A percentile compares a stretch with the other conserved stretches of the same genome.
Conservation (phyloP, 2,888 invertebrate species). For the Nebria salina region DNA sequence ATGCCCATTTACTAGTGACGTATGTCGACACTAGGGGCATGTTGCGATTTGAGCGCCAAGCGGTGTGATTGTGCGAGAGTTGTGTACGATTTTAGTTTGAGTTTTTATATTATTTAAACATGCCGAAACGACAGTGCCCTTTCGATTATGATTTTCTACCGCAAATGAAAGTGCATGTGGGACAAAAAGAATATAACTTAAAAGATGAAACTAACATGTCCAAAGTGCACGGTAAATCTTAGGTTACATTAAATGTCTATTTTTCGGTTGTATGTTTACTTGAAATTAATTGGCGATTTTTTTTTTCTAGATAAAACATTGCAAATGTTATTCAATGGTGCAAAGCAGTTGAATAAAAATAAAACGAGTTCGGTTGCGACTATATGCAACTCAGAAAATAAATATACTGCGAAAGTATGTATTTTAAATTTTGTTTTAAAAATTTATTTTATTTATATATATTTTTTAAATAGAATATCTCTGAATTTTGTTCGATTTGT, state of each 20-base stretch:
- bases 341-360: conserved; percentile 43
- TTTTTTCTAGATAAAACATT: conserved; percentile 49
- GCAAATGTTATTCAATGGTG: conserved; percentile 49
- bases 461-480: conserved; percentile 32
- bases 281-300: background rate
- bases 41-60: background rate
- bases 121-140: conserved; percentile 52
- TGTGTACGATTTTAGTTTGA: background rate
- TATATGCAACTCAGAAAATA: conserved; percentile 20
- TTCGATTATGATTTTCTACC: conserved; percentile 49
- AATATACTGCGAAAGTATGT: conserved; percentile 26
- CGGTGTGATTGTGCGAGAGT: background rate
- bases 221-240: conserved; percentile 50
- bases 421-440: background rate
- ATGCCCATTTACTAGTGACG: background rate
- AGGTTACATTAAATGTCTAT: conserved; percentile 48
- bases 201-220: conserved; percentile 46
- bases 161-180: conserved; percentile 49
- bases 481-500: conserved; percentile 34
- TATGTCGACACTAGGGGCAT: background rate
- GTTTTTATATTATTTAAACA: conserved; percentile 23
- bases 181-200: conserved; percentile 47
- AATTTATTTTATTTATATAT: background rate
- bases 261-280: conserved; percentile 15
- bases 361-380: conserved; percentile 8